Percentiles rank a stretch among this genome's conserved stretches.
phyloP scores from a whole-genome alignment of 2,113 vertebrate genomes.

The Rostratula benghalensis region DNA sequence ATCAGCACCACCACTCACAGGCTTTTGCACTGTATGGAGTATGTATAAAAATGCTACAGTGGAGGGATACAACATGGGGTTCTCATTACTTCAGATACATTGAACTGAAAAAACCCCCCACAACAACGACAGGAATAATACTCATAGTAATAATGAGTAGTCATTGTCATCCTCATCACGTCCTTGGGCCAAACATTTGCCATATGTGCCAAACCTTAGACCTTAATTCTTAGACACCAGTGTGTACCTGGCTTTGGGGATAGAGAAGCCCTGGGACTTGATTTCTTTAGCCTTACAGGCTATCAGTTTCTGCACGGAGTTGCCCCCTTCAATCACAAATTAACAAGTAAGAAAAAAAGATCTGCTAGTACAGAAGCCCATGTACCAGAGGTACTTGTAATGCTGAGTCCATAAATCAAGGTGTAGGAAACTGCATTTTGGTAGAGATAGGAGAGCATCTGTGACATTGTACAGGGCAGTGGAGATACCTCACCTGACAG shows the following conservation, averaged over 20 bases:
- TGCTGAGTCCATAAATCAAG: neutral
- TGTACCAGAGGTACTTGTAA: neutral
- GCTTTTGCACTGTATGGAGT: neutral
- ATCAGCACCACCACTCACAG: neutral
- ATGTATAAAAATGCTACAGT: neutral
- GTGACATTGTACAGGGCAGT: neutral
- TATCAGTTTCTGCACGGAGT: neutral
- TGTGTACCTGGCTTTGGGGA: neutral
- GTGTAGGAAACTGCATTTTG: neutral
- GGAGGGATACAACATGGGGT: neutral
- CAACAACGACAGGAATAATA: neutral
- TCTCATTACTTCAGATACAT: neutral
- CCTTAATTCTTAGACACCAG: neutral
- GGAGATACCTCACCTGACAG: neutral
- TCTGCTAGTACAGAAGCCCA: neutral
- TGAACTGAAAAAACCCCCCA: rapidly evolving
- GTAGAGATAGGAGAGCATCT: neutral
- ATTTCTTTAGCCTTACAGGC: neutral
- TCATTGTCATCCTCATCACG: neutral
- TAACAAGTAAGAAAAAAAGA: neutral
- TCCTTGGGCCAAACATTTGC: neutral
- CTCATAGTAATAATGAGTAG: neutral
- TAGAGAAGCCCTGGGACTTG: neutral
- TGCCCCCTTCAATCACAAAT: neutral
- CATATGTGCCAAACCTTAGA: neutral